Conservation (phyloP, 2,113 vertebrate genomes). For the Poicephalus meyeri region DNA sequence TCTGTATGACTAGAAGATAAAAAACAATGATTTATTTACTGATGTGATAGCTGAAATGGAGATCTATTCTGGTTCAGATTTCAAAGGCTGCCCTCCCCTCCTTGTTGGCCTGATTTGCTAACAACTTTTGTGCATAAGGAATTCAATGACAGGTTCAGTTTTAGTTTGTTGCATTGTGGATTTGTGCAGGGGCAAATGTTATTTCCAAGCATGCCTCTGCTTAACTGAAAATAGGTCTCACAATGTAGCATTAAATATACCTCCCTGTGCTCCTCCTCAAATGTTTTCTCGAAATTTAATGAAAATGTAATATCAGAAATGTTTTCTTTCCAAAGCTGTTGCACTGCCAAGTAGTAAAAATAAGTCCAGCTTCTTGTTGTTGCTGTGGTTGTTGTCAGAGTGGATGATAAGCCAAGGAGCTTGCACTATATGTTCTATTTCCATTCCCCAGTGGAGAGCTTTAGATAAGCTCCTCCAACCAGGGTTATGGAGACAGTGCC, state of each 20-base stretch:
- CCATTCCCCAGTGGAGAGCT: slow-evolving; percentile 28
- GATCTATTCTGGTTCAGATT: neutral
- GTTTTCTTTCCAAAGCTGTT: neutral
- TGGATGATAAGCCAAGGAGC: slow-evolving; percentile 4
- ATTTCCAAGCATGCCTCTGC: neutral
- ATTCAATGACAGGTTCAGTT: neutral
- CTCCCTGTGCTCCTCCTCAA: neutral
- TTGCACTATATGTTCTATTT: slow-evolving; percentile 58
- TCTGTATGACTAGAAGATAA: neutral
- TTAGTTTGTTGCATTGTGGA: neutral
- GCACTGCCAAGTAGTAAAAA: slow-evolving; percentile 27
- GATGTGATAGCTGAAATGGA: neutral
- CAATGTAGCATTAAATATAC: neutral
- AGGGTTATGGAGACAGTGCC: neutral
- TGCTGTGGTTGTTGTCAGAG: slow-evolving; percentile 21
- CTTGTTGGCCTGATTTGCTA: neutral
- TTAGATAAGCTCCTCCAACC: slow-evolving; percentile 47
- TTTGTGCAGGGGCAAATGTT: neutral
- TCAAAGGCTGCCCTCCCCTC: neutral
- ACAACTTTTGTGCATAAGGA: neutral
- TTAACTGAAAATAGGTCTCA: neutral
- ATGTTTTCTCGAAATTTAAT: slow-evolving; percentile 16
- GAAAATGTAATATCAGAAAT: slow-evolving; percentile 25
- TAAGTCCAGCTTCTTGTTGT: slow-evolving; percentile 38
- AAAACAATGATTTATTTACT: neutral